Percentiles rank a stretch among this genome's conserved stretches.
These are phyloP conservation scores for Brachyistius frenatus DNA, from an alignment of 2,113 vertebrate species.

Conservation along the genomic window DNA sequence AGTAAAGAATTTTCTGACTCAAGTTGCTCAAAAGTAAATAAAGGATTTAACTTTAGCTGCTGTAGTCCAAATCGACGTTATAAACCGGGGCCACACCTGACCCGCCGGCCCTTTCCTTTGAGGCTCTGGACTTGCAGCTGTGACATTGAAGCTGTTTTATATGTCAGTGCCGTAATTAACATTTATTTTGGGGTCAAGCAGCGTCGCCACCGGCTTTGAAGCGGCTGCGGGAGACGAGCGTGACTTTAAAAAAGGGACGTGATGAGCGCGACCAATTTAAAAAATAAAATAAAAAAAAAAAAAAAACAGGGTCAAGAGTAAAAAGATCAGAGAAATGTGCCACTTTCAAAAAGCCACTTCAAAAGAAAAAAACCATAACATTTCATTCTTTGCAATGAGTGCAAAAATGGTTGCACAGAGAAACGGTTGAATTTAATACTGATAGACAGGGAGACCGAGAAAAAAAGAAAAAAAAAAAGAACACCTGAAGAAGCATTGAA, in stretches of 20 bases:
- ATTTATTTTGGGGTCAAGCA: constrained; percentile 64
- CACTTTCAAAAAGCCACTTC: constrained; percentile 18
- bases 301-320: constrained; percentile 49
- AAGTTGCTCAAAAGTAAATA: not conserved
- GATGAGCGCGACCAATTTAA: constrained; percentile 50
- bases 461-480: not conserved
- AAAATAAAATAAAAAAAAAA: too few species aligned
- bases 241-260: constrained; percentile 26
- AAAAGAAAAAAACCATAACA: constrained; percentile 1
- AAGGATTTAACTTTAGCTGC: not conserved
- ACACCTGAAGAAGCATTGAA: constrained; percentile 5
- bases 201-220: constrained; percentile 20
- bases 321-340: constrained; percentile 51
- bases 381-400: not conserved
- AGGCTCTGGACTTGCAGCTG: not conserved
- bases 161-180: constrained; percentile 42
- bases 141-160: constrained; percentile 23
- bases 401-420: not conserved
- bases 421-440: not conserved
- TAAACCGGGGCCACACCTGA: not conserved
- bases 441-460: too few species aligned
- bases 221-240: constrained; percentile 28
- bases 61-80: not conserved
- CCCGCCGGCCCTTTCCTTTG: constrained; percentile 7
- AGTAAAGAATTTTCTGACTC: not conserved